These are phyloP conservation scores for Nomada ferruginata DNA, from an alignment of 2,888 invertebrate genomes.

Conservation along the genomic window DNA sequence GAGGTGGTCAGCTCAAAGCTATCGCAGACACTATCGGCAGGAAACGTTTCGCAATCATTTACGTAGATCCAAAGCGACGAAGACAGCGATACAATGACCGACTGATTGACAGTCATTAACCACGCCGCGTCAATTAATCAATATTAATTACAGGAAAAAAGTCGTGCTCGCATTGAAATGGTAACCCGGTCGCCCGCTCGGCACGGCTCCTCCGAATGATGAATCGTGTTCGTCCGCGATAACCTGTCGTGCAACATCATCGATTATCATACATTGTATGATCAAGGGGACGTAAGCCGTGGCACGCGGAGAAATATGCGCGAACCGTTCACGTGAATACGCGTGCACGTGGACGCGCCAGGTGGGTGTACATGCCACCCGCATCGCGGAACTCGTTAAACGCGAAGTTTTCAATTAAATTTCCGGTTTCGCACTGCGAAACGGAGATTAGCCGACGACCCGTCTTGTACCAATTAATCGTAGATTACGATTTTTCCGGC, in stretches of 20 bases:
- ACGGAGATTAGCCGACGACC: conserved; percentile 59
- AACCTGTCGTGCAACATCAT: conserved; percentile 63
- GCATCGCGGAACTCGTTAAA: conserved; percentile 74
- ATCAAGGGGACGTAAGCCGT: conserved; percentile 49
- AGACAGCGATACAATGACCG: conserved; percentile 39
- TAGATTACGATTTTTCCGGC: conserved; percentile 61
- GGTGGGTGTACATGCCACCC: conserved; percentile 74
- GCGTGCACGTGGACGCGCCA: conserved; percentile 46
- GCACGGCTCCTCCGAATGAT: conserved; percentile 24
- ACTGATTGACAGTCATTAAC: conserved; percentile 45
- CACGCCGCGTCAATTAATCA: conserved; percentile 44
- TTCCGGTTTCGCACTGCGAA: conserved; percentile 57
- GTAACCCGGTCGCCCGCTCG: conserved; percentile 29
- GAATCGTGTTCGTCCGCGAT: conserved; percentile 47
- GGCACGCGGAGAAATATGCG: conserved; percentile 55
- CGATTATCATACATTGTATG: conserved; percentile 68
- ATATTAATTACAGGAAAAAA: conserved; percentile 36
- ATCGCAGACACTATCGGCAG: conserved; percentile 20
- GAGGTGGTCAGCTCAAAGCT: not conserved
- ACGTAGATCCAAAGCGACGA: conserved; percentile 8
- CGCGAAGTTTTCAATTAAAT: conserved; percentile 74
- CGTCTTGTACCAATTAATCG: conserved; percentile 71
- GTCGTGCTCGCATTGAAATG: conserved; percentile 41
- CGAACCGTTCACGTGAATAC: conserved; percentile 39
- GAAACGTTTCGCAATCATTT: conserved; percentile 46